phyloP scores from a whole-genome alignment of 1,140 invertebrate species.

The Bombus soroeensis region DNA sequence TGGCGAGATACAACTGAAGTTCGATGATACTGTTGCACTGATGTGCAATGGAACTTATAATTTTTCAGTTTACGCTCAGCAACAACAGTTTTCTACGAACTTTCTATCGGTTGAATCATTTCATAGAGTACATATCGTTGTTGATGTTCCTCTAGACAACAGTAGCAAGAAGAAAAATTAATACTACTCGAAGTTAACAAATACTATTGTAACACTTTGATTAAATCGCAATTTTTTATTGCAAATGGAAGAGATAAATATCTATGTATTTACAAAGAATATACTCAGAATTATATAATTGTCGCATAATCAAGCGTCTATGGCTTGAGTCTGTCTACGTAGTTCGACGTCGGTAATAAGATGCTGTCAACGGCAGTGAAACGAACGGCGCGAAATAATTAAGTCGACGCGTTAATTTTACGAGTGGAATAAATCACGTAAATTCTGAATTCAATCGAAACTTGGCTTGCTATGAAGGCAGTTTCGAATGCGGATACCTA shows the following conservation, averaged over 20 bases:
- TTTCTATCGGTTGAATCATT: neutral
- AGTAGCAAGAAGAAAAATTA: neutral
- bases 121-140: neutral
- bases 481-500: neutral
- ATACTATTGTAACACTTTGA: neutral
- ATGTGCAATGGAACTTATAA: neutral
- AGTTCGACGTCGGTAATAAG: conserved; percentile 8
- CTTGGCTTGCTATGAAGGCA: conserved; percentile 9
- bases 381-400: conserved; percentile 27
- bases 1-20: neutral
- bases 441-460: conserved; percentile 37
- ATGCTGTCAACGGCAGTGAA: neutral
- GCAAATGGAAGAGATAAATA: too few species aligned
- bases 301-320: neutral
- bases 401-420: conserved; percentile 33
- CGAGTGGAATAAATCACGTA: conserved; percentile 10
- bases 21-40: conserved; percentile 6
- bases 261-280: too few species aligned
- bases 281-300: neutral
- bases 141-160: neutral
- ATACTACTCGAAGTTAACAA: neutral
- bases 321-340: too few species aligned
- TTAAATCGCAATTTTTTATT: neutral
- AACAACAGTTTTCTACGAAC: neutral
- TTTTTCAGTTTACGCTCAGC: neutral